Conservation (phyloP, 2,113 vertebrate species). For the Thomomys bottae region DNA sequence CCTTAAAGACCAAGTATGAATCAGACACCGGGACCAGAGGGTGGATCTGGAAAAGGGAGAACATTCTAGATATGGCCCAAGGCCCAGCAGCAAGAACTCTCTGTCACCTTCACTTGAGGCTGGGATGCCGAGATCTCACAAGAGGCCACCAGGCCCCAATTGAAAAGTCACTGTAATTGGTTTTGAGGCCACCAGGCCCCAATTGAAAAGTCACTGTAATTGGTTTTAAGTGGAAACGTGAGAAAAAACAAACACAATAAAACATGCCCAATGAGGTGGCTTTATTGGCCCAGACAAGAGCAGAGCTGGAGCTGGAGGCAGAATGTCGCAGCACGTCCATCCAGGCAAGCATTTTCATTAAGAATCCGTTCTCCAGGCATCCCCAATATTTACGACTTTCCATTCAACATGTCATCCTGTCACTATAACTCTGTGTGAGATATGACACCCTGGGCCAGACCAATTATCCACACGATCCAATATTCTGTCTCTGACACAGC, state of each 20-base stretch:
- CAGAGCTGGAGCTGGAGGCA: slow-evolving; percentile 1
- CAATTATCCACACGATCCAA: slow-evolving; percentile 54
- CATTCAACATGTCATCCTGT: slow-evolving; percentile 61
- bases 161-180: not conserved
- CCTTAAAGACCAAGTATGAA: not conserved
- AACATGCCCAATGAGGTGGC: not conserved
- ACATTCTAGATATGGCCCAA: not conserved
- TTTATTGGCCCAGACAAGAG: not conserved
- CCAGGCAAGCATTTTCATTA: slow-evolving; percentile 58
- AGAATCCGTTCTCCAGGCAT: slow-evolving; percentile 39
- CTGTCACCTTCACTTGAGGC: not conserved
- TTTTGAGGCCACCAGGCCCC: slow-evolving; percentile 47
- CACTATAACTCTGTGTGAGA: slow-evolving; percentile 55
- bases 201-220: not conserved
- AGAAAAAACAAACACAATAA: slow-evolving; percentile 48
- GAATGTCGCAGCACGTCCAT: not conserved
- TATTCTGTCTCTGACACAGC: slow-evolving; percentile 50
- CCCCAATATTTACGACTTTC: slow-evolving; percentile 48
- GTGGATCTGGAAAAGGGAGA: not conserved
- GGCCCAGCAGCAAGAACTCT: not conserved
- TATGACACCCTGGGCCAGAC: slow-evolving; percentile 59
- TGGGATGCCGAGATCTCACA: not conserved
- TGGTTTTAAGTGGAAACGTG: slow-evolving; percentile 46
- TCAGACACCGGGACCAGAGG: not conserved
- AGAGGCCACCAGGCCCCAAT: not conserved